Conservation (phyloP, 2,888 invertebrate genomes). For the Tryphoninae sp. region DNA sequence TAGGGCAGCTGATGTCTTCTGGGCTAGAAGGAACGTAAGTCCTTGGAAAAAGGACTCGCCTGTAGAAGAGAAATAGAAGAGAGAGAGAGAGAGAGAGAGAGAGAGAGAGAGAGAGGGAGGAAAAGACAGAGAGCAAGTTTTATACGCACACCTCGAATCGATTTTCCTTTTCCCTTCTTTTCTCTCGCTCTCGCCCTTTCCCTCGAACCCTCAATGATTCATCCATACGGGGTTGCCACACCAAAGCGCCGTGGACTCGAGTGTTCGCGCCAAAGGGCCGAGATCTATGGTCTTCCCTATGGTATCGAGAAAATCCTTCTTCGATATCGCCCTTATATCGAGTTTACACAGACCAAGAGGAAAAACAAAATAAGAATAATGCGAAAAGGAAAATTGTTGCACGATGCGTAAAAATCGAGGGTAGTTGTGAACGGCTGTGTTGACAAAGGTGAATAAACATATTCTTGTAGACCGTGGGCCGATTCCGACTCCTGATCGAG, state of each 20-base stretch:
- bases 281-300: slow-evolving; percentile 38
- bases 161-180: slow-evolving; percentile 38
- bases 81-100: not conserved
- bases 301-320: slow-evolving; percentile 23
- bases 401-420: not conserved
- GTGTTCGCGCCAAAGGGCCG: slow-evolving; percentile 45
- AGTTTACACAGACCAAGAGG: slow-evolving; percentile 30
- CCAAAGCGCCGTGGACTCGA: slow-evolving; percentile 36
- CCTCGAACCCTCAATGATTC: slow-evolving; percentile 52
- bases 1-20: slow-evolving; percentile 36
- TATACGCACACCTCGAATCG: slow-evolving; percentile 44
- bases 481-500: not conserved
- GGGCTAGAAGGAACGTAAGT: slow-evolving; percentile 1
- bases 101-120: slow-evolving; percentile 4
- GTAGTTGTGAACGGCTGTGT: too few species aligned
- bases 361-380: slow-evolving; percentile 27
- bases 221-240: slow-evolving; percentile 35
- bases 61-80: not conserved
- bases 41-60: slow-evolving; percentile 29
- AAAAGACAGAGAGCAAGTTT: slow-evolving; percentile 4
- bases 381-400: not conserved
- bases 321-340: not conserved
- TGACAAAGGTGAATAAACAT: not conserved
- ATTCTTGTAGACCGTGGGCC: not conserved
- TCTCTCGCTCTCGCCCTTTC: slow-evolving; percentile 5